Percentiles rank a stretch among this genome's conserved stretches.
Evolutionary conservation across 2,888 invertebrate genomes (phyloP).

Genomic region (Acanthosepion esculentum): DNA sequence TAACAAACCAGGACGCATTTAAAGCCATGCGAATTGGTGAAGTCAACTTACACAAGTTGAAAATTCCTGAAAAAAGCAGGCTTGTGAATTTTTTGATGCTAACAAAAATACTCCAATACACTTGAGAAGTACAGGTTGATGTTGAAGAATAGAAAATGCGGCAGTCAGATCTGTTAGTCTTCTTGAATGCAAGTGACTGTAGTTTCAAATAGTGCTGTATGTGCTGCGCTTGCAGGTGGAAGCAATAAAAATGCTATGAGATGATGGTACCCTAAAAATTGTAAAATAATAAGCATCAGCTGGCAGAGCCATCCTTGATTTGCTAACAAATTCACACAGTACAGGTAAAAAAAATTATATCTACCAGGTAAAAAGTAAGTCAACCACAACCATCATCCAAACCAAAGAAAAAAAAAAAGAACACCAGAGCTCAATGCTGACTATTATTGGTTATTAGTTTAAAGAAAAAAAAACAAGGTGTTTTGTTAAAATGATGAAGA

Average conservation of each 20-base stretch:
- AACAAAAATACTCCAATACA: slow-evolving; percentile 36
- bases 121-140: slow-evolving; percentile 45
- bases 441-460: background rate
- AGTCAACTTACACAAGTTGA: slow-evolving; percentile 46
- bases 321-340: slow-evolving; percentile 25
- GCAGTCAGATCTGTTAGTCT: background rate
- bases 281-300: slow-evolving; percentile 45
- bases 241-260: slow-evolving; percentile 45
- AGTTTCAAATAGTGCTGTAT: slow-evolving; percentile 48
- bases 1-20: slow-evolving; percentile 46
- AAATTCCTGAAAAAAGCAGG: slow-evolving; percentile 48
- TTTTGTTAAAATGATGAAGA: background rate
- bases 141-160: slow-evolving; percentile 42
- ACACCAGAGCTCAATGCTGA: background rate
- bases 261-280: slow-evolving; percentile 47
- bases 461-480: background rate
- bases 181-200: slow-evolving; percentile 36
- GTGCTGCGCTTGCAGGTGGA: slow-evolving; percentile 38
- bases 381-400: background rate
- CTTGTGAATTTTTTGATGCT: slow-evolving; percentile 47
- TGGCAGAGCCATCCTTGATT: background rate
- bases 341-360: background rate
- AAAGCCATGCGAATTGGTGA: slow-evolving; percentile 45
- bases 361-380: background rate
- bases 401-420: background rate